Evolutionary conservation across 2,113 vertebrate species (phyloP).

Genomic region (Sardina pilchardus): DNA sequence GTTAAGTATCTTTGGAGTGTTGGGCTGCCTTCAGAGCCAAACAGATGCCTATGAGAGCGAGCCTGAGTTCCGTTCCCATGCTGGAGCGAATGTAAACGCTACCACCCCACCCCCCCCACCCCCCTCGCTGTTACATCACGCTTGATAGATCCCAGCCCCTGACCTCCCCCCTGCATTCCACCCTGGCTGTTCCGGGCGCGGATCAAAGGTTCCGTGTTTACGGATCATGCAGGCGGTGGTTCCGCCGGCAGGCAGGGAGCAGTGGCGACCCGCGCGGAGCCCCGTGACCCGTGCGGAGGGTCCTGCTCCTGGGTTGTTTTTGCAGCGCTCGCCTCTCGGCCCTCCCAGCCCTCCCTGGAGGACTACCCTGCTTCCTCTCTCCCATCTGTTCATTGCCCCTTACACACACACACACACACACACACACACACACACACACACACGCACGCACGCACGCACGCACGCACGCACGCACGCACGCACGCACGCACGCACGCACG

Average conservation of each 20-base stretch:
- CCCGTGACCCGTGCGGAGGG: background rate
- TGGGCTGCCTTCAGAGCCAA: too few relatives aligned
- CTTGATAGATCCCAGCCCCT: constrained; percentile 17
- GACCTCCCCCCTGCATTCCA: constrained; percentile 6
- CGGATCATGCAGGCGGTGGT: constrained; percentile 16
- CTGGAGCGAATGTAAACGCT: background rate
- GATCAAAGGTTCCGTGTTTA: constrained; percentile 39
- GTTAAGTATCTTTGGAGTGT: too few relatives aligned
- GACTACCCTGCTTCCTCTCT: background rate
- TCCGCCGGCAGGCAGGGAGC: constrained; percentile 19
- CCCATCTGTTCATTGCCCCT: background rate
- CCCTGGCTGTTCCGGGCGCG: background rate
- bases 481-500: background rate
- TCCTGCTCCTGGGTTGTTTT: constrained; percentile 42
- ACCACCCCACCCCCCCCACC: background rate
- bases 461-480: background rate
- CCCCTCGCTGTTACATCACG: background rate
- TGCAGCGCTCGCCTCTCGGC: constrained; percentile 33
- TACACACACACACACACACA: constrained; percentile 1
- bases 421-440: constrained; percentile 4
- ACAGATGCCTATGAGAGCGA: too few relatives aligned
- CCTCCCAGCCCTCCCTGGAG: background rate
- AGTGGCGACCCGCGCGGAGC: background rate
- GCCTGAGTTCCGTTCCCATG: background rate
- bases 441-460: background rate